Evolutionary conservation across 1,140 invertebrate species (phyloP), one percentile per base, ranked within the genome.

Genomic region (Bombus vancouverensis): DNA sequence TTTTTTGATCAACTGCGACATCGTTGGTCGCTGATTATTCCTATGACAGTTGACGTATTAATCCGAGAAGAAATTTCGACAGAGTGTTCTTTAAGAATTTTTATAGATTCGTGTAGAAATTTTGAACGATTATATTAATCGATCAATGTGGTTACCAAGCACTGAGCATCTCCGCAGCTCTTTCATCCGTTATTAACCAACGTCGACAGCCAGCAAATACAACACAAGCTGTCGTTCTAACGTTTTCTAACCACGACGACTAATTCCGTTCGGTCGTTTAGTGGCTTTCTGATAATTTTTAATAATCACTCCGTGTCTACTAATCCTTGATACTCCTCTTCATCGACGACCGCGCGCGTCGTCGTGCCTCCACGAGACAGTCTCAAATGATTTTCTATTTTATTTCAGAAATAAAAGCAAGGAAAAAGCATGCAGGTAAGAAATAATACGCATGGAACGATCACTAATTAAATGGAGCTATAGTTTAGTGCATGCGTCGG

Each of bases 391-490:
- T 90, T 88, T 88, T 89, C 80, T 91, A 89, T 92, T 92, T 92
- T 93, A 94, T 96, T 96, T 91, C 96, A 97, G 97, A 97, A 96
- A 96, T 97, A 95, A 97, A 97, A 95, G 96, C 96, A 93, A 96
- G 96, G 95, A 97, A 97, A 96, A 97, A 97, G 94, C 96, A 96
- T 93, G 95, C 96, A 95, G 96, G 97, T 97, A 95, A 95, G 93
- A 90, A 68, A 86, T 79, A 83, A 86, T 87, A 73, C 42, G 75
- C 80, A 77, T 87, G 89, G 65, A 78, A 65, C 68, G 80, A 53
- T 37, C 70, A 42, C 81, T 85, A 80, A 83, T 87, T 77, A 83
- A 81, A 53, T 75, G 59, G 59, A 44, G 74, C 76, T 88, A 86
- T 66, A 66, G 65, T 66, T 62, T 66, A 78, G 44, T 66, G 88